Evolutionary conservation across 2,113 vertebrate genomes (phyloP).

Genomic region (Cryptotis parvus): DNA sequence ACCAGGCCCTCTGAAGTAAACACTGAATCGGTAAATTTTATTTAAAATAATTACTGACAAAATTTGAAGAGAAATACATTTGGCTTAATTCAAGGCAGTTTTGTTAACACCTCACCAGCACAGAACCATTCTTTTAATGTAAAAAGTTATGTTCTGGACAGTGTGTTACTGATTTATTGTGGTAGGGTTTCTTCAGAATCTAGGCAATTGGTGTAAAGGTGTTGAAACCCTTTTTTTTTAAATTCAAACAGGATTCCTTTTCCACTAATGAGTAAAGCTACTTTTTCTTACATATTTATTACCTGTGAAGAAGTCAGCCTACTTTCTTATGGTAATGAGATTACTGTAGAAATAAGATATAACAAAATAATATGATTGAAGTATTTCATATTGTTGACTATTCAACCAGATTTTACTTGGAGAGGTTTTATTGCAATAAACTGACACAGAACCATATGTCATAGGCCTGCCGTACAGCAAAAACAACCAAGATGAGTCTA

Average conservation of each 20-base stretch:
- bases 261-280: background rate
- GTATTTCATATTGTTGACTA: background rate
- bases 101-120: background rate
- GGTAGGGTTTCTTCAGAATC: background rate
- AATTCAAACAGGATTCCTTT: background rate
- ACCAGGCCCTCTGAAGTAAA: background rate
- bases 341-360: background rate
- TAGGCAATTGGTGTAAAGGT: too few species aligned
- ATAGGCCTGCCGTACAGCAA: background rate
- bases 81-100: background rate
- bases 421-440: constrained; percentile 5
- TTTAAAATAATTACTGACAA: constrained; percentile 37
- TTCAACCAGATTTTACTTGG: background rate
- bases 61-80: constrained; percentile 15
- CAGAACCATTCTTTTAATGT: background rate
- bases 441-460: constrained; percentile 11
- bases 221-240: too few species aligned
- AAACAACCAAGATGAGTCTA: background rate
- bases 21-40: background rate
- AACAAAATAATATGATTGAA: background rate
- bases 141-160: background rate
- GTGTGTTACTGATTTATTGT: background rate
- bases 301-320: background rate
- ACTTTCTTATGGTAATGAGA: background rate
- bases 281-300: background rate